A percentile compares a stretch with the other conserved stretches of the same genome.
Evolutionary conservation across 2,113 vertebrate genomes (phyloP).

Genomic region (Misgurnus anguillicaudatus): DNA sequence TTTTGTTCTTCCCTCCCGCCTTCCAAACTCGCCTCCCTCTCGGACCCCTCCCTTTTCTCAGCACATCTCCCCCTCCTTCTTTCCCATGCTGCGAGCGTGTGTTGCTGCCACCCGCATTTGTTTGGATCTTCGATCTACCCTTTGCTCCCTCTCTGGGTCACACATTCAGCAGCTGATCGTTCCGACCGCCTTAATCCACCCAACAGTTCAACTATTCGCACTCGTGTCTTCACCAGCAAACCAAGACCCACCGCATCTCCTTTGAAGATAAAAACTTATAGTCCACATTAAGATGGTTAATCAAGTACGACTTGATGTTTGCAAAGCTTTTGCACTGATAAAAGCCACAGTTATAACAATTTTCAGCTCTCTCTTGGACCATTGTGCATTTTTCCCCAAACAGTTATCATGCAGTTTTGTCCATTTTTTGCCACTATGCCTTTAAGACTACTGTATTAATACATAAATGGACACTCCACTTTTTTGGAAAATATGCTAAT

Average conservation of each 20-base stretch:
- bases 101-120: conserved; percentile 50
- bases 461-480: too few species aligned
- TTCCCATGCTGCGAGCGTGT: conserved; percentile 47
- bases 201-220: conserved; percentile 22
- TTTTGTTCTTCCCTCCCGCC: conserved; percentile 51
- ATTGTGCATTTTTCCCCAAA: not conserved
- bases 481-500: too few species aligned
- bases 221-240: conserved; percentile 12
- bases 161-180: conserved; percentile 56
- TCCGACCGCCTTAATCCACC: conserved; percentile 9
- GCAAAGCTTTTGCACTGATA: too few species aligned
- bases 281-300: too few species aligned
- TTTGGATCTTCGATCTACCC: conserved; percentile 44
- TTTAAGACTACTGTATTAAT: not conserved
- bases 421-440: not conserved
- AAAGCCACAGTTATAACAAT: too few species aligned
- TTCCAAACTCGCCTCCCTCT: conserved; percentile 42
- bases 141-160: conserved; percentile 48
- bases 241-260: not conserved
- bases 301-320: too few species aligned
- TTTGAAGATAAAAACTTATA: not conserved
- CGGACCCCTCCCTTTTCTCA: conserved; percentile 54
- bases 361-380: too few species aligned
- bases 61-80: conserved; percentile 49
- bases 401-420: not conserved